phyloP scores from a whole-genome alignment of 2,888 invertebrate species.

The Tineola bisselliella region DNA sequence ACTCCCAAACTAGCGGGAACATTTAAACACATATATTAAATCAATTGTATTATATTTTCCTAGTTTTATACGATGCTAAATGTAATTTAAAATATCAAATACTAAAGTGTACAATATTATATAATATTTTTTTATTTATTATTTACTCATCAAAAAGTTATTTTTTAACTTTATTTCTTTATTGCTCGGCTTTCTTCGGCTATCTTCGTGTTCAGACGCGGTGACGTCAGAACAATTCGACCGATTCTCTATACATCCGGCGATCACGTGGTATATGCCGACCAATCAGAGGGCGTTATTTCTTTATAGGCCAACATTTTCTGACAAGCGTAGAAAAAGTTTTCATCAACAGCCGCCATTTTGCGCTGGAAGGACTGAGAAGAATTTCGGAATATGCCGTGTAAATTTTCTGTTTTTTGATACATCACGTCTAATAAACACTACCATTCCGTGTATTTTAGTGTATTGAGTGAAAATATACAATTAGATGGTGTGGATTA shows the following conservation, averaged over 20 bases:
- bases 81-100: neutral
- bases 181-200: conserved; percentile 33
- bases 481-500: conserved; percentile 55
- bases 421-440: conserved; percentile 67
- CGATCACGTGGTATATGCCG: conserved; percentile 52
- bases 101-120: neutral
- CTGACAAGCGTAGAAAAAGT: conserved; percentile 96
- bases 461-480: conserved; percentile 67
- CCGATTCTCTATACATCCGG: conserved; percentile 63
- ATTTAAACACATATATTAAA: conserved; percentile 27
- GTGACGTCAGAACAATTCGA: conserved; percentile 59
- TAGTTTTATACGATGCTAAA: neutral
- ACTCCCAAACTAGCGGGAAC: conserved; percentile 57
- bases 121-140: neutral
- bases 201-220: conserved; percentile 42
- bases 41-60: neutral
- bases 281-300: conserved; percentile 53
- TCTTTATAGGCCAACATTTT: conserved; percentile 70
- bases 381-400: conserved; percentile 79
- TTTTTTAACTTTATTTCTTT: neutral
- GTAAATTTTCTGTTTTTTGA: conserved; percentile 73
- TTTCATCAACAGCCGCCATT: conserved; percentile 96
- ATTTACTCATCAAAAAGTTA: neutral
- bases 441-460: conserved; percentile 69
- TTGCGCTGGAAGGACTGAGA: conserved; percentile 84